Conservation (phyloP, 53 echinoderm and acorn worm species). For the Apostichopus leukothele region DNA sequence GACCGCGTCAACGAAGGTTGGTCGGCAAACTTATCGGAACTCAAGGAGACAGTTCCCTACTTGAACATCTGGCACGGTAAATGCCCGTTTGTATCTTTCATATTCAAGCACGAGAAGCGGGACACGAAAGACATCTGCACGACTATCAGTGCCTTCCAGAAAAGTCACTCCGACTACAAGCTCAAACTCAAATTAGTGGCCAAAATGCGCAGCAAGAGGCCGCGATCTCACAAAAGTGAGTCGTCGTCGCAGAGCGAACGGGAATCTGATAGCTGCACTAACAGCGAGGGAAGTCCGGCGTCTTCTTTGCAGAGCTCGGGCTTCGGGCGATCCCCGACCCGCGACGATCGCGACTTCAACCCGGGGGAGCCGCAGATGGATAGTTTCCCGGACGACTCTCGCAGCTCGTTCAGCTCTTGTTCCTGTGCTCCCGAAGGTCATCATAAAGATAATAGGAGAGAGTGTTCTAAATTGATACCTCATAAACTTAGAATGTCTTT, state of each 20-base stretch:
- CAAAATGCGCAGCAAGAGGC: not conserved
- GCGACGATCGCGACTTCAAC: not conserved
- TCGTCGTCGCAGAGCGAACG: not conserved
- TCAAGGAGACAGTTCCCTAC: slow-evolving; percentile 64
- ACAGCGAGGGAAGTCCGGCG: no score
- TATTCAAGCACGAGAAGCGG: slow-evolving; percentile 78
- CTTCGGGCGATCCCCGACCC: not conserved
- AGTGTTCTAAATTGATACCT: slow-evolving; percentile 49
- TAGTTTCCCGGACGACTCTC: not conserved
- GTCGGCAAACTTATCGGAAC: slow-evolving; percentile 58
- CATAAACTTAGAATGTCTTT: slow-evolving; percentile 67
- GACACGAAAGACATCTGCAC: slow-evolving; percentile 65
- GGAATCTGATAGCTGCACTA: no score
- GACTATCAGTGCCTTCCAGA: slow-evolving; percentile 60
- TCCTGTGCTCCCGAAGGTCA: not conserved
- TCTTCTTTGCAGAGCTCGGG: not conserved
- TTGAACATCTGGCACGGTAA: slow-evolving; percentile 88
- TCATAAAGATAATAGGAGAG: no score
- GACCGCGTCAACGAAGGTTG: slow-evolving; percentile 76
- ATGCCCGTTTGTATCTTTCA: slow-evolving; percentile 77
- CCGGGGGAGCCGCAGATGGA: not conserved
- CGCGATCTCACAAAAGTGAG: not conserved
- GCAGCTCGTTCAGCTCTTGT: not conserved
- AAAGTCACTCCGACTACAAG: slow-evolving; percentile 37
- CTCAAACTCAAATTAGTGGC: slow-evolving; percentile 55